Percentiles rank a stretch among this genome's conserved stretches.
Evolutionary conservation across 2,113 vertebrate genomes (phyloP).

Genomic region (Neotragus moschatus): DNA sequence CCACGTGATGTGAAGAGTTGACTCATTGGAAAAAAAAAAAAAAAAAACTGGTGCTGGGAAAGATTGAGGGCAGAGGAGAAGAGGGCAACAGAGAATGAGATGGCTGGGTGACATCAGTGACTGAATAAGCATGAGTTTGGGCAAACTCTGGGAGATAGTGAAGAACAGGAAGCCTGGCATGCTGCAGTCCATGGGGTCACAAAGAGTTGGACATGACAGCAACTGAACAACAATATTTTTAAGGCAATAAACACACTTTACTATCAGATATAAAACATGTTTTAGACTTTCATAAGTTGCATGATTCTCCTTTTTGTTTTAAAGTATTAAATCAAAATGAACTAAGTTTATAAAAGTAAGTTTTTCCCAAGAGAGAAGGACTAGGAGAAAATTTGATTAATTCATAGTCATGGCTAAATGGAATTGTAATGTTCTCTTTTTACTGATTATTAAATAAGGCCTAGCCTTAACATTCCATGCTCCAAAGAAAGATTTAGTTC

Average conservation of each 20-base stretch:
- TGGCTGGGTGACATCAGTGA: neutral
- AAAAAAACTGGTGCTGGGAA: neutral
- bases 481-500: conserved; percentile 30
- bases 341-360: conserved; percentile 53
- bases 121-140: neutral
- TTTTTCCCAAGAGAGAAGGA: conserved; percentile 48
- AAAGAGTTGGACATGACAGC: neutral
- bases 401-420: conserved; percentile 28
- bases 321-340: conserved; percentile 40
- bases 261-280: conserved; percentile 16
- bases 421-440: conserved; percentile 33
- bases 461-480: conserved; percentile 33
- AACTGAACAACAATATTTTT: neutral
- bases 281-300: neutral
- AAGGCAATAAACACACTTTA: neutral
- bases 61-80: neutral
- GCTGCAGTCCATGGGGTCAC: neutral
- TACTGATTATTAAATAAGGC: conserved; percentile 51
- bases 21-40: neutral
- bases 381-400: conserved; percentile 50
- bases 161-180: neutral
- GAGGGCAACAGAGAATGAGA: neutral
- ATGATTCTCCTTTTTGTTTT: conserved; percentile 36
- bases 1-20: neutral
- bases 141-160: neutral